Percentiles rank a stretch among this genome's conserved stretches.
These are phyloP conservation scores for Otis tarda DNA, from an alignment of 2,113 vertebrate genomes.

Conservation along the genomic window DNA sequence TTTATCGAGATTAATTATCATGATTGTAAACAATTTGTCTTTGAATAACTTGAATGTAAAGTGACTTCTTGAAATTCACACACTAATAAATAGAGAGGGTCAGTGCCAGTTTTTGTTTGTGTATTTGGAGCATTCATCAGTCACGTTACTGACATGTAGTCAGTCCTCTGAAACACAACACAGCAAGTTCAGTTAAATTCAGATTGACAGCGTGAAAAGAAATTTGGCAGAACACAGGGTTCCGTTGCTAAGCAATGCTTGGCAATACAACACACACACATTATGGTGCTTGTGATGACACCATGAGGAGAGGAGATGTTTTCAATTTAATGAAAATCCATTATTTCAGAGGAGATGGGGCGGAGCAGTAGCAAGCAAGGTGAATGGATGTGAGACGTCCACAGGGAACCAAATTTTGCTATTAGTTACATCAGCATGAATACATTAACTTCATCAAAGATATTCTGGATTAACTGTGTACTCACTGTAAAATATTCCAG, in stretches of 20 bases:
- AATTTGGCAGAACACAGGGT: slow-evolving; percentile 73
- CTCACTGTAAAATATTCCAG: not conserved
- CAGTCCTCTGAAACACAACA: slow-evolving; percentile 65
- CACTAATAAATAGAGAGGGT: slow-evolving; percentile 19
- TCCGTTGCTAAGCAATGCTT: slow-evolving; percentile 73
- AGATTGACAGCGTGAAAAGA: slow-evolving; percentile 64
- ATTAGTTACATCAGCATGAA: not conserved
- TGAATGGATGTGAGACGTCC: not conserved
- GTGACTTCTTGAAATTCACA: slow-evolving; percentile 35
- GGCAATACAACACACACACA: slow-evolving; percentile 19
- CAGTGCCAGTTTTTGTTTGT: slow-evolving; percentile 35
- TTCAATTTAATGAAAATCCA: slow-evolving; percentile 31
- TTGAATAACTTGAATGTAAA: not conserved
- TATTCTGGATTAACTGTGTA: not conserved
- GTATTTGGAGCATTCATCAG: slow-evolving; percentile 21
- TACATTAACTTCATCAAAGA: not conserved
- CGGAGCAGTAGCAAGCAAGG: not conserved
- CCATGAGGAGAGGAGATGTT: slow-evolving; percentile 17
- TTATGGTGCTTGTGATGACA: slow-evolving; percentile 51
- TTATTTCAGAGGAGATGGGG: not conserved
- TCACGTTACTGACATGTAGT: slow-evolving; percentile 52
- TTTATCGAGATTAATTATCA: slow-evolving; percentile 42
- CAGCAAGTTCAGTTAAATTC: slow-evolving; percentile 67
- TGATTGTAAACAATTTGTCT: slow-evolving; percentile 51
- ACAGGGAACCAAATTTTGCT: slow-evolving; percentile 2